Conservation (phyloP, 2,113 vertebrate species). For the Oryzias celebensis region DNA sequence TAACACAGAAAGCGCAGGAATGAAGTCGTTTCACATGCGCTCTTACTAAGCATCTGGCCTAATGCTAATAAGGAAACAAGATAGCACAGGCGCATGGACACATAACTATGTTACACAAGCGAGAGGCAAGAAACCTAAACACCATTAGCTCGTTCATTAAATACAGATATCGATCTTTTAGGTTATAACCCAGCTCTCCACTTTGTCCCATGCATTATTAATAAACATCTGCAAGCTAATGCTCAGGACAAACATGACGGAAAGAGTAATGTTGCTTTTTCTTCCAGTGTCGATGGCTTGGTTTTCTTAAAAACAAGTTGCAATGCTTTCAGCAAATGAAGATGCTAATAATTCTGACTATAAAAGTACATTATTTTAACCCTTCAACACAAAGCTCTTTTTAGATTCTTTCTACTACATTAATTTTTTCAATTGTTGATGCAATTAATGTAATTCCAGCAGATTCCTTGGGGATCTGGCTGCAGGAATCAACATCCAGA, state of each 20-base stretch:
- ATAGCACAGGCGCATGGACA: constrained; percentile 9
- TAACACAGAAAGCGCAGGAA: constrained; percentile 23
- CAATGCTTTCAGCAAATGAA: no score
- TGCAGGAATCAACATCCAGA: no score
- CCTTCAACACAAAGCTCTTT: no score
- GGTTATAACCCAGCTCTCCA: neutral
- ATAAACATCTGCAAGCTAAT: constrained; percentile 1
- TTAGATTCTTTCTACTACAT: no score
- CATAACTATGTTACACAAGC: neutral
- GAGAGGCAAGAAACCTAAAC: neutral
- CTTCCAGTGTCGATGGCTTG: neutral
- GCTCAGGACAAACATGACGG: neutral
- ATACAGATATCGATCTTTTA: constrained; percentile 6
- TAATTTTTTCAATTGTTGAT: no score
- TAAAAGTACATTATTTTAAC: no score
- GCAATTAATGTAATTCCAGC: no score
- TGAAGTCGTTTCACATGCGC: constrained; percentile 5
- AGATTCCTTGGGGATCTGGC: no score
- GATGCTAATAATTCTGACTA: no score
- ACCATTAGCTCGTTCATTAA: constrained; percentile 21
- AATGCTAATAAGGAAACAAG: constrained; percentile 12
- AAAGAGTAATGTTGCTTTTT: neutral
- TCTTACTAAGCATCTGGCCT: neutral
- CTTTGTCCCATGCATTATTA: neutral
- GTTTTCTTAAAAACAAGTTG: no score